phyloP scores from a whole-genome alignment of 2,113 vertebrate genomes.

The Athene cunicularia region DNA sequence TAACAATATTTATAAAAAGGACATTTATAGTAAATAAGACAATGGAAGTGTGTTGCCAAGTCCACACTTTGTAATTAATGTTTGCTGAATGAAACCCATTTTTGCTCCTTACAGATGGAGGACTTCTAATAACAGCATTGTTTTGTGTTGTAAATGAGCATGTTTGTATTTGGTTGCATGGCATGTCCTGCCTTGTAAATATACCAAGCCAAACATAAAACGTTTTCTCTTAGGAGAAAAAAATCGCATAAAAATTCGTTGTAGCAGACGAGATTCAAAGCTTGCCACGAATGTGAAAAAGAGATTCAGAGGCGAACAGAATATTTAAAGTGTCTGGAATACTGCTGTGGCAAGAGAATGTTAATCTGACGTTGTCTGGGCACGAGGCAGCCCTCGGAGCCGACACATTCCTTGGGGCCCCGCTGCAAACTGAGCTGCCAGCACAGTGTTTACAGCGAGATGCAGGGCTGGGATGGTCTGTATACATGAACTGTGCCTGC shows the following conservation, averaged over 20 bases:
- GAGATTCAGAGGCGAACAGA: constrained; percentile 4
- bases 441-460: constrained; percentile 18
- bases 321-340: constrained; percentile 36
- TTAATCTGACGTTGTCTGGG: constrained; percentile 36
- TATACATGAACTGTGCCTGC: not conserved
- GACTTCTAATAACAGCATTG: not conserved
- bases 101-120: not conserved
- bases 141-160: not conserved
- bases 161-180: not conserved
- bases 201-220: not conserved
- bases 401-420: constrained; percentile 45
- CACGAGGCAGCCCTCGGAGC: constrained; percentile 41
- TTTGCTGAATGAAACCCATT: not conserved
- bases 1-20: not conserved
- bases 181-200: not conserved
- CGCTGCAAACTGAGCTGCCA: constrained; percentile 29
- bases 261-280: not conserved
- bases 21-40: not conserved
- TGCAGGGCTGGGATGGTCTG: not conserved
- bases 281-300: constrained; percentile 20
- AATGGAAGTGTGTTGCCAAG: not conserved
- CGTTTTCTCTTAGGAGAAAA: not conserved
- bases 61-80: not conserved
- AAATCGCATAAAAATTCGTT: not conserved
- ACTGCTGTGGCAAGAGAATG: constrained; percentile 36